A percentile compares a stretch with the other conserved stretches of the same genome.
Evolutionary conservation across 2,113 vertebrate genomes (phyloP).

Genomic region (Erythrocercus mccallii): DNA sequence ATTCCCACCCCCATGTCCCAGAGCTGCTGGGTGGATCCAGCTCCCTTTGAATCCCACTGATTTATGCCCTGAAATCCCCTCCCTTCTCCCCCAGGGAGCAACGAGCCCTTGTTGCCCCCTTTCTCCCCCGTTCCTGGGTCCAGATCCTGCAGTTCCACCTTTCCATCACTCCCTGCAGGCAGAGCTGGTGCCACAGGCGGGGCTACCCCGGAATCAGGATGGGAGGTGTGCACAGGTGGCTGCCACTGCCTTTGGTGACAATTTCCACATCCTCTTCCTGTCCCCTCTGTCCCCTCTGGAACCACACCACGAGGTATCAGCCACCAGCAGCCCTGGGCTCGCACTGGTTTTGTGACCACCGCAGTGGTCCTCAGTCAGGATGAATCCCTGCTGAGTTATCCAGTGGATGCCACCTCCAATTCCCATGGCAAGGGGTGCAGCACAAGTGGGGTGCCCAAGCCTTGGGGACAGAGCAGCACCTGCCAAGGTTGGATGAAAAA

Average conservation of each 20-base stretch:
- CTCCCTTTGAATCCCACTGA: neutral
- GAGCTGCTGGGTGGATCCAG: neutral
- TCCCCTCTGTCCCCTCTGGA: neutral
- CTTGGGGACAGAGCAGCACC: neutral
- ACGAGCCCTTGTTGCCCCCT: neutral
- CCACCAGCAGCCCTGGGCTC: neutral
- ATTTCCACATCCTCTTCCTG: neutral
- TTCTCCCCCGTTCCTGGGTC: fast-evolving
- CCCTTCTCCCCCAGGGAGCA: neutral
- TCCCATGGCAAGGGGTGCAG: fast-evolving
- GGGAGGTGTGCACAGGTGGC: fast-evolving
- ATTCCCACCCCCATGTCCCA: fast-evolving
- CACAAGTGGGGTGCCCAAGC: too few species aligned
- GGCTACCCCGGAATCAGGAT: fast-evolving
- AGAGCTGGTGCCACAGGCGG: neutral
- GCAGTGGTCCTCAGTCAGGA: neutral
- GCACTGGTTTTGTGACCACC: fast-evolving
- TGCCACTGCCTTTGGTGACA: neutral
- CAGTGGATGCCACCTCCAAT: fast-evolving
- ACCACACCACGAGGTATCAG: fast-evolving
- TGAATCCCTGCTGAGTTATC: neutral
- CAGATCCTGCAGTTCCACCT: neutral
- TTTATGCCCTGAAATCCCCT: neutral
- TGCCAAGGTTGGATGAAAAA: fast-evolving
- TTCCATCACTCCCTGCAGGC: neutral